These are phyloP conservation scores for Centropyge bicolor DNA, from an alignment of 2,797 vertebrate genomes.

Conservation along the genomic window DNA sequence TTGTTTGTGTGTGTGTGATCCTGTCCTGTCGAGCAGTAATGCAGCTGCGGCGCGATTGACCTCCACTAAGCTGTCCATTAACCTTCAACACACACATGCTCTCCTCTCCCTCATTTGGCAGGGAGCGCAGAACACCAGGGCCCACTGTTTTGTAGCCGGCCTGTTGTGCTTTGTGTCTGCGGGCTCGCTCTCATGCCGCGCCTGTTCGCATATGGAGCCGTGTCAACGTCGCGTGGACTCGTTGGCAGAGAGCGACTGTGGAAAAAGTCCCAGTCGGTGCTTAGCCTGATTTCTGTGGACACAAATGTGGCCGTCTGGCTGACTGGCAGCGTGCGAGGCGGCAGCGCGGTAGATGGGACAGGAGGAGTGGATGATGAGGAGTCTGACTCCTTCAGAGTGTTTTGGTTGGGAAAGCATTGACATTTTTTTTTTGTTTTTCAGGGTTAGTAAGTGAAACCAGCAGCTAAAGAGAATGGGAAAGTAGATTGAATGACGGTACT, in stretches of 20 bases:
- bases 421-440: conserved; percentile 10
- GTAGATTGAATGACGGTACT: background rate
- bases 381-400: background rate
- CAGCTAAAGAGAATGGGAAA: conserved; percentile 23
- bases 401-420: background rate
- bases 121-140: conserved; percentile 18
- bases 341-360: conserved; percentile 11
- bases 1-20: conserved; percentile 22
- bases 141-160: conserved; percentile 42
- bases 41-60: conserved; percentile 66
- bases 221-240: conserved; percentile 29
- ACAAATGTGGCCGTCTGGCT: conserved; percentile 37
- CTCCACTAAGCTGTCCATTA: conserved; percentile 76
- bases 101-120: conserved; percentile 57
- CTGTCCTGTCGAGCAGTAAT: conserved; percentile 46
- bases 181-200: background rate
- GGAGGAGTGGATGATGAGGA: conserved; percentile 3
- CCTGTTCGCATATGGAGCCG: conserved; percentile 36
- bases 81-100: conserved; percentile 69
- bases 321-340: conserved; percentile 34
- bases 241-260: conserved; percentile 29
- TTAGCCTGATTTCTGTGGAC: conserved; percentile 27
- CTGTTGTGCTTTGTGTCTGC: conserved; percentile 20
- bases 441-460: background rate
- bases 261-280: conserved; percentile 18